Percentiles rank a stretch among this genome's conserved stretches.
Conservation (phyloP, 2,797 vertebrate species). For the Gymnothorax reevesii region DNA sequence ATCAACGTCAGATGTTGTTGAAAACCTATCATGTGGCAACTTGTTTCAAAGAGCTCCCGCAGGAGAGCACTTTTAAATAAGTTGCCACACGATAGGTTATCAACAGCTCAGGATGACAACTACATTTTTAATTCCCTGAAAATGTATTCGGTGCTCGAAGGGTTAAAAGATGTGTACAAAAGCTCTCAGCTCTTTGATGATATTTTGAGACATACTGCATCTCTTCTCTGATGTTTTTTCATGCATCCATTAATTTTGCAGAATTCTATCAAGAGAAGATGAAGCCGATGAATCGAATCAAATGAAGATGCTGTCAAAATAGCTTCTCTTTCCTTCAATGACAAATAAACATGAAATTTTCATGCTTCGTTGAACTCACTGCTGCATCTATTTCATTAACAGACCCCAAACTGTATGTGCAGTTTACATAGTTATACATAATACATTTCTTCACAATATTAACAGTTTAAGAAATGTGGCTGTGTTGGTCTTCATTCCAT, state of each 20-base stretch:
- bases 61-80: no score
- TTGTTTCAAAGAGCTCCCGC: no score
- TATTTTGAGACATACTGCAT: background rate
- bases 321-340: background rate
- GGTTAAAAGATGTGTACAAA: background rate
- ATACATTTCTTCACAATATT: background rate
- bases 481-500: background rate
- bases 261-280: background rate
- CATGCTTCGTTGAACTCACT: background rate
- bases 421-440: background rate
- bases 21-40: no score
- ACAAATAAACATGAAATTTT: background rate
- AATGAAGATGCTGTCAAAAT: background rate
- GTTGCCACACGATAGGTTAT: no score
- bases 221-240: background rate
- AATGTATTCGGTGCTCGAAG: no score
- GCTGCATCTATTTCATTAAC: background rate
- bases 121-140: no score
- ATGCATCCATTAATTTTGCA: constrained; percentile 3
- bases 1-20: no score
- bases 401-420: background rate
- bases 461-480: background rate
- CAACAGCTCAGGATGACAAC: no score
- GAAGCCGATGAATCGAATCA: background rate
- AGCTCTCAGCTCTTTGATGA: background rate